phyloP scores from a whole-genome alignment of 2,113 vertebrate genomes.

The Pardalotus punctatus region DNA sequence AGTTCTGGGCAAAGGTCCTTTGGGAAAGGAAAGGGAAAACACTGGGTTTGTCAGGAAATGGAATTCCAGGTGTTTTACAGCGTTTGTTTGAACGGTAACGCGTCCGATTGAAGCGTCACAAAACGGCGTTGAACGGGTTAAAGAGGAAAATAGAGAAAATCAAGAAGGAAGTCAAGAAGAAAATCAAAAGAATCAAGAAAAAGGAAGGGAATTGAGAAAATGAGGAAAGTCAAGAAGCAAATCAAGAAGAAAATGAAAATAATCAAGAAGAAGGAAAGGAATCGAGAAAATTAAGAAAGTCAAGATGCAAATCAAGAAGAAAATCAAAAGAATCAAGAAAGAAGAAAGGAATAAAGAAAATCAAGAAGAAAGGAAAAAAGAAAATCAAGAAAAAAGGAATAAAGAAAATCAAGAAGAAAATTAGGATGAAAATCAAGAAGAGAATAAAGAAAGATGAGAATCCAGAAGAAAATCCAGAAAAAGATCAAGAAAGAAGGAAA shows the following conservation, averaged over 20 bases:
- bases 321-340: background rate
- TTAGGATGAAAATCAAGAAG: background rate
- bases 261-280: background rate
- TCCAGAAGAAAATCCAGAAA: background rate
- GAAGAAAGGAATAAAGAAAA: background rate
- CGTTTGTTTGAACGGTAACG: background rate
- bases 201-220: background rate
- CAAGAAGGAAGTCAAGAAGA: too few species aligned
- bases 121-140: accelerated
- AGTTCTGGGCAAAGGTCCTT: constrained; percentile 98
- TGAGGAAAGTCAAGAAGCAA: too few species aligned
- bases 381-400: background rate
- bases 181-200: background rate
- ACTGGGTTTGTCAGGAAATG: background rate
- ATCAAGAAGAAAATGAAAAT: too few species aligned
- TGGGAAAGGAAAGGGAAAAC: background rate
- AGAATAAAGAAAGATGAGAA: background rate
- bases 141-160: background rate
- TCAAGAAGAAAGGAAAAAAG: accelerated
- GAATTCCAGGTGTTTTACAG: background rate
- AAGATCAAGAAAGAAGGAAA: background rate
- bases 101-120: accelerated
- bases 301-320: background rate
- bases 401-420: background rate
- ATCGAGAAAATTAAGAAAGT: background rate